Percentiles rank a stretch among this genome's conserved stretches.
Conservation (phyloP, 2,113 vertebrate genomes). For the Rhineura floridana region DNA sequence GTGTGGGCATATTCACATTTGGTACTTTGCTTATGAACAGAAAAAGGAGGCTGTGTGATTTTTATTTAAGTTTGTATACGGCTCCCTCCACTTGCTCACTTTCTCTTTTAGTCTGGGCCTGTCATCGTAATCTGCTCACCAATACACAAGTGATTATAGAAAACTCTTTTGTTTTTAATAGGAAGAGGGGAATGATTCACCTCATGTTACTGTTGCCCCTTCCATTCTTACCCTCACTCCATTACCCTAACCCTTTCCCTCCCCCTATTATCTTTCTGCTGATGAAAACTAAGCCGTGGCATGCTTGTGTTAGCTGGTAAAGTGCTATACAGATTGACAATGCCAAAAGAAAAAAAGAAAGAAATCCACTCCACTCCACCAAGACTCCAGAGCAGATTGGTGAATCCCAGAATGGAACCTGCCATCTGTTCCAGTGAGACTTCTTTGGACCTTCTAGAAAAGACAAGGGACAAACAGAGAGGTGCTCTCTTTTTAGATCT, state of each 20-base stretch:
- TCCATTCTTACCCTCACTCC: neutral
- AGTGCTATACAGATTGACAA: neutral
- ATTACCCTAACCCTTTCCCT: too few species aligned
- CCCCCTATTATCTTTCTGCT: neutral
- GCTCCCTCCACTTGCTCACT: slow-evolving; percentile 1
- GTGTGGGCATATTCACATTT: slow-evolving; percentile 9
- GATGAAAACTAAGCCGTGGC: neutral
- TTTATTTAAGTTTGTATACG: slow-evolving; percentile 3
- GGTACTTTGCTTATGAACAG: slow-evolving; percentile 8
- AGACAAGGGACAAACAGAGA: neutral
- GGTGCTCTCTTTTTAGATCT: too few species aligned
- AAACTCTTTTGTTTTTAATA: neutral
- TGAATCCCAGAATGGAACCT: neutral
- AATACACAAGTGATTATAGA: neutral
- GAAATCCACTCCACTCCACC: too few species aligned
- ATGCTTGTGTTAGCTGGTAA: neutral
- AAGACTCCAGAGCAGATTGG: neutral
- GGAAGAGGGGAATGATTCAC: neutral
- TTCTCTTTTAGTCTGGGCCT: slow-evolving; percentile 8
- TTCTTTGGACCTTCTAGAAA: neutral
- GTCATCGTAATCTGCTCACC: neutral
- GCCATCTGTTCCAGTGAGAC: neutral
- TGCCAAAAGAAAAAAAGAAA: neutral
- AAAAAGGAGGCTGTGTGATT: neutral
- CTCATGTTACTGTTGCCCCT: neutral